Conservation (phyloP, 2,113 vertebrate species). For the Toxotes jaculatrix region DNA sequence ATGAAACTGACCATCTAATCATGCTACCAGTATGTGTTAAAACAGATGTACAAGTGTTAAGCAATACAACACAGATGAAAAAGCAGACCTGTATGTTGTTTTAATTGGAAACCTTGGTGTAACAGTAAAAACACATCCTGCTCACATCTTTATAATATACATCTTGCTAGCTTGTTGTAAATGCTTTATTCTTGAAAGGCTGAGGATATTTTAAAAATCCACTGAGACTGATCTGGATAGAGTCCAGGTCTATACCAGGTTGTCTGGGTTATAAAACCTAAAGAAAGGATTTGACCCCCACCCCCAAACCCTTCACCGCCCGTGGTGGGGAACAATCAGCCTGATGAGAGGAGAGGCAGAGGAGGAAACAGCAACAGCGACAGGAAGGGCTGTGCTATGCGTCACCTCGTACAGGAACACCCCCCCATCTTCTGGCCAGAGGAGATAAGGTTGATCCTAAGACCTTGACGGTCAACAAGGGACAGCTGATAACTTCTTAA, state of each 20-base stretch:
- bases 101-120: background rate
- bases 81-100: conserved; percentile 7
- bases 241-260: conserved; percentile 25
- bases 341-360: conserved; percentile 81
- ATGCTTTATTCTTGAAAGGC: background rate
- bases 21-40: background rate
- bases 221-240: background rate
- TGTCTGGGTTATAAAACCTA: conserved; percentile 47
- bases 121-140: background rate
- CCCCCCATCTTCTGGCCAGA: conserved; percentile 83
- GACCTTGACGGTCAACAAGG: conserved; percentile 78
- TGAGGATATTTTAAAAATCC: conserved; percentile 3
- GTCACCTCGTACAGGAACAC: conserved; percentile 86
- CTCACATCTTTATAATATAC: background rate
- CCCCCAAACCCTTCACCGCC: conserved; percentile 43
- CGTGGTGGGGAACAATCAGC: conserved; percentile 85
- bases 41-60: background rate
- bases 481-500: conserved; percentile 81
- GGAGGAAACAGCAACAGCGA: conserved; percentile 86
- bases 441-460: conserved; percentile 88
- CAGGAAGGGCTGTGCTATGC: conserved; percentile 87
- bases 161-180: background rate
- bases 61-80: background rate
- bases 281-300: conserved; percentile 48
- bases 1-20: conserved; percentile 8